Evolutionary conservation across 2,113 vertebrate genomes (phyloP).

Genomic region (Tympanuchus pallidicinctus): DNA sequence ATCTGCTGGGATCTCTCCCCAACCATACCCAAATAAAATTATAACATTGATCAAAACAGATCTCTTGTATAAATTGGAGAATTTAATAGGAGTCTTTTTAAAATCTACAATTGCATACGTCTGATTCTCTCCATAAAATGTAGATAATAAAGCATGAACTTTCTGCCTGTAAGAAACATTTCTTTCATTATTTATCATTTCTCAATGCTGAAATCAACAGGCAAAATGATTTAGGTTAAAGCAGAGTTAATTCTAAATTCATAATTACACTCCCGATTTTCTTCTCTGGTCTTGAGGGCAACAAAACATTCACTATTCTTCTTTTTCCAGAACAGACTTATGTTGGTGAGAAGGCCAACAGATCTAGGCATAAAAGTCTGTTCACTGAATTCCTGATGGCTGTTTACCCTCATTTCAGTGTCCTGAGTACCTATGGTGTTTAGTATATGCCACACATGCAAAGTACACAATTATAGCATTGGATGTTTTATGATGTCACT

Average conservation of each 20-base stretch:
- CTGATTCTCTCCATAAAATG: slow-evolving; percentile 21
- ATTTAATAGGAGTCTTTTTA: slow-evolving; percentile 41
- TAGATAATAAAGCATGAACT: slow-evolving; percentile 9
- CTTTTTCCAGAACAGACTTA: background rate
- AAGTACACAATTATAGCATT: background rate
- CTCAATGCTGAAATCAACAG: background rate
- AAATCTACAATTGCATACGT: slow-evolving; percentile 19
- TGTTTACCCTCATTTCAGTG: background rate
- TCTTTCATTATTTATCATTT: background rate
- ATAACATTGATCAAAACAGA: slow-evolving; percentile 69
- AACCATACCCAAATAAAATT: slow-evolving; percentile 60
- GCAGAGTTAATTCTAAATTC: background rate
- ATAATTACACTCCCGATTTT: background rate
- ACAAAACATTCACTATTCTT: background rate
- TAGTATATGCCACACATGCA: accelerated
- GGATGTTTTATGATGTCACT: background rate
- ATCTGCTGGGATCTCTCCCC: slow-evolving; percentile 71
- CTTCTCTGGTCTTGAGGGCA: background rate
- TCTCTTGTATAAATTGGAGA: slow-evolving; percentile 48
- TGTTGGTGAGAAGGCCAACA: background rate
- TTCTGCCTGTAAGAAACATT: background rate
- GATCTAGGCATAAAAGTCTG: background rate
- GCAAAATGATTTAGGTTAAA: background rate
- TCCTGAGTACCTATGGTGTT: background rate
- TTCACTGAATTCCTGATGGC: background rate